A percentile compares a stretch with the other conserved stretches of the same genome.
Conservation (phyloP, 2,888 invertebrate species). For the Cartodere bifasciata region DNA sequence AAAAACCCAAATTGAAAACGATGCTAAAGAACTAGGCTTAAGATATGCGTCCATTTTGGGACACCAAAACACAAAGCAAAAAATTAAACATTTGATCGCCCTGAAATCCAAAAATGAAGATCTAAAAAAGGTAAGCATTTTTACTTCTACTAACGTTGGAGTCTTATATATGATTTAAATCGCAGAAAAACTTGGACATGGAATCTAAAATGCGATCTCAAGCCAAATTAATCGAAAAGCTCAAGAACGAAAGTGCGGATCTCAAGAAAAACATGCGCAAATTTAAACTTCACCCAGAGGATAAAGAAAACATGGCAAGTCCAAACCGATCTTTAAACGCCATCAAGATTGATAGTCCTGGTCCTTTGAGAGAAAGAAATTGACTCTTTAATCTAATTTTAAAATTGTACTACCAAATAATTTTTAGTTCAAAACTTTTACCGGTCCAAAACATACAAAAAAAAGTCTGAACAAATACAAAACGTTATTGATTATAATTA, state of each 20-base stretch:
- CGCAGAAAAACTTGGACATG: slow-evolving; percentile 25
- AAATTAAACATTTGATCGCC: slow-evolving; percentile 43
- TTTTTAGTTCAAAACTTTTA: no score
- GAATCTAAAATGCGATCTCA: slow-evolving; percentile 26
- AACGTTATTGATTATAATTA: no score
- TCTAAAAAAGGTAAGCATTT: slow-evolving; percentile 35
- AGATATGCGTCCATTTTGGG: slow-evolving; percentile 49
- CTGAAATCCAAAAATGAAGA: slow-evolving; percentile 36
- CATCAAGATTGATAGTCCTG: slow-evolving; percentile 30
- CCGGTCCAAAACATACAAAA: no score
- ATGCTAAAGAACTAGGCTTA: slow-evolving; percentile 39
- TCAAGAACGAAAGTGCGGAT: slow-evolving; percentile 27
- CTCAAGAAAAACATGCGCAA: slow-evolving; percentile 27
- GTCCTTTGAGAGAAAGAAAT: slow-evolving; percentile 37
- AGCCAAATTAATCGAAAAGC: slow-evolving; percentile 33
- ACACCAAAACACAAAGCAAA: slow-evolving; percentile 52
- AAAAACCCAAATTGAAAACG: slow-evolving; percentile 33
- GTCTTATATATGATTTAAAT: not conserved
- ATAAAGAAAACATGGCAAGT: slow-evolving; percentile 38
- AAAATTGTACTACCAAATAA: no score
- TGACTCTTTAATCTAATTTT: no score
- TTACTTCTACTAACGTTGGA: not conserved
- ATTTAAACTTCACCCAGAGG: slow-evolving; percentile 26
- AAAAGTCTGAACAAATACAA: no score
- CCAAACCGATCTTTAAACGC: slow-evolving; percentile 30